Evolutionary conservation across 2,113 vertebrate genomes (phyloP).

Genomic region (Pungitius pungitius): DNA sequence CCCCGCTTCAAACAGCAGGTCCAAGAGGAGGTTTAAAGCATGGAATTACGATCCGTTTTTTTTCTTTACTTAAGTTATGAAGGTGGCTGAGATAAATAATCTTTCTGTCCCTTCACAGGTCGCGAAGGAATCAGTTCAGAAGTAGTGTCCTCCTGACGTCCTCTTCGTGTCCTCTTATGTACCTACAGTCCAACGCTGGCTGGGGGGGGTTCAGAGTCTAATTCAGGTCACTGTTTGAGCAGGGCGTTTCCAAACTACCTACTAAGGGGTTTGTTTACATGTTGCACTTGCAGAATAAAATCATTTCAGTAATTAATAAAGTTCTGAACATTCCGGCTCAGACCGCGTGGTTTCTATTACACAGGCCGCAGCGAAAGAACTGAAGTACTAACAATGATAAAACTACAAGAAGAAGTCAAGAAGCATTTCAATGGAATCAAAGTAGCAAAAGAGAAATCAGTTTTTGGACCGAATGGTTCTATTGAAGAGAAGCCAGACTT

Average conservation of each 20-base stretch:
- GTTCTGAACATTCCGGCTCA: background rate
- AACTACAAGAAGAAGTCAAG: background rate
- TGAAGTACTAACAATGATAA: background rate
- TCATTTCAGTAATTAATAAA: background rate
- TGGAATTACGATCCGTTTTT: background rate
- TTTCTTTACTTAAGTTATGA: constrained; percentile 1
- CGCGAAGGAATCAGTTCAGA: background rate
- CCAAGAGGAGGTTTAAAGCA: constrained; percentile 35
- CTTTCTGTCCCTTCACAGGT: background rate
- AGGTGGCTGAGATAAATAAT: no score
- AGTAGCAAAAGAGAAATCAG: background rate
- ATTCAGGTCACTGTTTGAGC: constrained; percentile 6
- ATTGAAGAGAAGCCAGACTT: background rate
- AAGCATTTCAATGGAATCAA: background rate
- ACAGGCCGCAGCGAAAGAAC: background rate
- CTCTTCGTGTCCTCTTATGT: background rate
- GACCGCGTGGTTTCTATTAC: background rate
- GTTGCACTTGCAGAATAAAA: background rate
- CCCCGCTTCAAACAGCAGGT: constrained; percentile 46
- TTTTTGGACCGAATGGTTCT: background rate
- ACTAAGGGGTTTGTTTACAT: background rate
- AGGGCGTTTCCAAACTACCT: background rate
- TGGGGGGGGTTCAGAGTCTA: constrained; percentile 22
- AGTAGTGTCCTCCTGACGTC: background rate
- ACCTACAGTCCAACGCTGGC: background rate